These are phyloP conservation scores for Oegoconia quadripuncta DNA, from an alignment of 2,888 invertebrate species.

Conservation along the genomic window DNA sequence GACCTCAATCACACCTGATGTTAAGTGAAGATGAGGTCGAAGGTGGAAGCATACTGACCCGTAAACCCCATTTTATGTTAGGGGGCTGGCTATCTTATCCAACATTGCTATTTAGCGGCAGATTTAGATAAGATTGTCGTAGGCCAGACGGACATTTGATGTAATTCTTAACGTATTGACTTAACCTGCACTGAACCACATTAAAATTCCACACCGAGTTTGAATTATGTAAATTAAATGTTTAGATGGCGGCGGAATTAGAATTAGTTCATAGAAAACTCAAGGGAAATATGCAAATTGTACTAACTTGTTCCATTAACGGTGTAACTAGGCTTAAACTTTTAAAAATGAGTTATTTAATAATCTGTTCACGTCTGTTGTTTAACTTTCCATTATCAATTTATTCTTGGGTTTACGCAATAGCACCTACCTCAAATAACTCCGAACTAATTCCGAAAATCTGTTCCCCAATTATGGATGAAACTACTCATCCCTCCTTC, in stretches of 20 bases:
- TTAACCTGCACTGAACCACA: slow-evolving; percentile 17
- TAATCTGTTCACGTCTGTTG: slow-evolving; percentile 7
- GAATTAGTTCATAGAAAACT: slow-evolving; percentile 6
- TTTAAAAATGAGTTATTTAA: slow-evolving; percentile 23
- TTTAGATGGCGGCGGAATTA: slow-evolving; percentile 22
- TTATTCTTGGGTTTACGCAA: slow-evolving; percentile 16
- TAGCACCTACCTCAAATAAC: slow-evolving; percentile 23
- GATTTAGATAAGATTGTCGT: too few species aligned
- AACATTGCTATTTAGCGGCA: too few species aligned
- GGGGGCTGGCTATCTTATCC: too few species aligned
- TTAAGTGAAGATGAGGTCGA: too few species aligned
- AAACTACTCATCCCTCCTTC: too few species aligned
- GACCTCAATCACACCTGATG: too few species aligned
- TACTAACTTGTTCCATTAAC: slow-evolving; percentile 32
- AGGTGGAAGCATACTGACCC: too few species aligned
- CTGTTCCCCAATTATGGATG: too few species aligned
- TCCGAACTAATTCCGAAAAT: too few species aligned
- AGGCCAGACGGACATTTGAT: not conserved
- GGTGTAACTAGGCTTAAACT: slow-evolving; percentile 27
- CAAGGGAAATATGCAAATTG: slow-evolving; percentile 30
- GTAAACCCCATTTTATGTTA: too few species aligned
- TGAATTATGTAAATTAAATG: slow-evolving; percentile 27
- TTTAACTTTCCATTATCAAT: slow-evolving; percentile 13
- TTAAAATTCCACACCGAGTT: slow-evolving; percentile 24
- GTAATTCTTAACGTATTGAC: not conserved